Conservation (phyloP, 2,888 invertebrate genomes). For the Platypus cylindrus region DNA sequence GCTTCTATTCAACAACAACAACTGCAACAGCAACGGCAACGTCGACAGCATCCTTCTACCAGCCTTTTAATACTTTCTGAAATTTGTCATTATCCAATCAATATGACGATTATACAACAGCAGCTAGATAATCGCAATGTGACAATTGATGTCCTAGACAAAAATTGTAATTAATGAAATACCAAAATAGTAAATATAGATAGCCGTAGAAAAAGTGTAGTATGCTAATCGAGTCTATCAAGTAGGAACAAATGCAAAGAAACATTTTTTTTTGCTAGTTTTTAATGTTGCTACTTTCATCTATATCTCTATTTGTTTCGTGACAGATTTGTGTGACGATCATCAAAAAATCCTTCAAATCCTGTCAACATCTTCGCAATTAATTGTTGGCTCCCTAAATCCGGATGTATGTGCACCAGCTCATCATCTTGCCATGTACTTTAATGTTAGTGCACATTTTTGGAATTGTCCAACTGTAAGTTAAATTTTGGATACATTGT, state of each 20-base stretch:
- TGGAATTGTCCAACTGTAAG: constrained; percentile 45
- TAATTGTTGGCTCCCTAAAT: constrained; percentile 40
- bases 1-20: constrained; percentile 37
- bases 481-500: no score
- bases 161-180: constrained; percentile 34
- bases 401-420: constrained; percentile 39
- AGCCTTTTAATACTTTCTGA: constrained; percentile 35
- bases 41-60: no score
- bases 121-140: constrained; percentile 41
- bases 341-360: constrained; percentile 36
- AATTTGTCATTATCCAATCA: constrained; percentile 38
- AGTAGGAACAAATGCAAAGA: no score
- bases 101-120: constrained; percentile 48
- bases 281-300: no score
- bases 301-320: no score
- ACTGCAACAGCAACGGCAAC: no score
- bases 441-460: constrained; percentile 38
- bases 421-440: constrained; percentile 37
- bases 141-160: constrained; percentile 33
- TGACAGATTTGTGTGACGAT: constrained; percentile 40
- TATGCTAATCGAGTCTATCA: no score
- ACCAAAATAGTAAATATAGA: no score
- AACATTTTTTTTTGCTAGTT: no score
- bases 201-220: no score
- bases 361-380: constrained; percentile 31